phyloP scores from a whole-genome alignment of 92 coral and sea anemone species.

The Muricea muricata region DNA sequence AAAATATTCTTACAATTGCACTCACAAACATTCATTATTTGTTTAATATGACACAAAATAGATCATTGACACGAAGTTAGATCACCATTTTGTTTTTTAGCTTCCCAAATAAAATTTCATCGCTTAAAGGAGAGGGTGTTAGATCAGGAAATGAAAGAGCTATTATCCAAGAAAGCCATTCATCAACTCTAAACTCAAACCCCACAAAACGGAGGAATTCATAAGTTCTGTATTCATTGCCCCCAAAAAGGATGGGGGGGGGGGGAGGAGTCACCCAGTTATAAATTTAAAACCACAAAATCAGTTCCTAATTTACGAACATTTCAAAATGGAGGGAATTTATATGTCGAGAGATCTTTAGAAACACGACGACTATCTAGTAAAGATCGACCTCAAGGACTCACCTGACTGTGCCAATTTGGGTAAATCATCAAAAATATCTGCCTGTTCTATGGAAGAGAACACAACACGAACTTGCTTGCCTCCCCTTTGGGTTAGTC shows the following conservation, averaged over 20 bases:
- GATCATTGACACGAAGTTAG: no score
- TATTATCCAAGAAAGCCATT: neutral
- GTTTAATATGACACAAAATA: no score
- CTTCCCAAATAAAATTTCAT: no score
- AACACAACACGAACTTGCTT: constrained; percentile 37
- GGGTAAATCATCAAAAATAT: constrained; percentile 33
- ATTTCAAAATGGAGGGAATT: no score
- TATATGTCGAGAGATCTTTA: constrained; percentile 40
- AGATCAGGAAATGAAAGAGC: neutral
- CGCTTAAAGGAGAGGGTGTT: neutral
- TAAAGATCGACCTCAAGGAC: constrained; percentile 55
- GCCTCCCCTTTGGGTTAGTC: constrained; percentile 65
- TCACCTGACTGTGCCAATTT: constrained; percentile 51
- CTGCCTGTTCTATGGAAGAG: constrained; percentile 46
- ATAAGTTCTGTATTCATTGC: constrained; percentile 48
- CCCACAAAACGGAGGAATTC: constrained; percentile 38
- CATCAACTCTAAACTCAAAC: constrained; percentile 35
- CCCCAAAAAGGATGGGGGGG: constrained; percentile 59
- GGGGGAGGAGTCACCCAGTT: constrained; percentile 53
- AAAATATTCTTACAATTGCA: no score
- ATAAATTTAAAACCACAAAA: constrained; percentile 54
- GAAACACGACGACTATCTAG: constrained; percentile 36
- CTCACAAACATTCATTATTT: no score
- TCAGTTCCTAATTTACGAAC: constrained; percentile 48
- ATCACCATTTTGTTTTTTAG: no score